Percentiles rank a stretch among this genome's conserved stretches.
phyloP scores from a whole-genome alignment of 1,140 invertebrate species.

The Zaprionus vittiger region DNA sequence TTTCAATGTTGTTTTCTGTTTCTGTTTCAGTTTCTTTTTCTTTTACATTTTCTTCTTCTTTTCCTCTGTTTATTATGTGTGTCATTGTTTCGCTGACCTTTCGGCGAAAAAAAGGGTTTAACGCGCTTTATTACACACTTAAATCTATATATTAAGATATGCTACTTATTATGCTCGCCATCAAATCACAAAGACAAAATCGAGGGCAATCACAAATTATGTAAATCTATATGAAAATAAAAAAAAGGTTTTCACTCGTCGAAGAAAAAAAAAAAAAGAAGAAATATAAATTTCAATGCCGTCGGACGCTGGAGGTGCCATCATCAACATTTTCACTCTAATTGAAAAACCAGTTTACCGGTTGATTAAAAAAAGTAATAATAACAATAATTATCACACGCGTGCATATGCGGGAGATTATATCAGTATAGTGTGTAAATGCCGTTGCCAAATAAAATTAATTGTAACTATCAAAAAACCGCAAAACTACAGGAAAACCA shows the following conservation, averaged over 20 bases:
- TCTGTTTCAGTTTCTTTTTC: not conserved
- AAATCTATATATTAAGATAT: conserved; percentile 37
- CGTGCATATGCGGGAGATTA: conserved; percentile 58
- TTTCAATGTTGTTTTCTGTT: conserved; percentile 17
- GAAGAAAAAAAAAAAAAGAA: conserved; percentile 29
- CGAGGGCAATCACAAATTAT: conserved; percentile 77
- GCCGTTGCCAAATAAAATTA: conserved; percentile 62
- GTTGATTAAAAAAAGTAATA: conserved; percentile 78
- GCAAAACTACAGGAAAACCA: conserved; percentile 15
- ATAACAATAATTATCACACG: conserved; percentile 56
- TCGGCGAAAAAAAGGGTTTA: conserved; percentile 53
- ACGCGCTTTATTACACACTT: conserved; percentile 51
- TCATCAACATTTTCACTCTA: conserved; percentile 82
- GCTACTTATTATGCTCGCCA: conserved; percentile 40
- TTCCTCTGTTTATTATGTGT: conserved; percentile 28
- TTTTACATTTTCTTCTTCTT: not conserved
- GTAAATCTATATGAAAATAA: conserved; percentile 65
- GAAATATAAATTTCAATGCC: conserved; percentile 50
- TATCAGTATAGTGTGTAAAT: conserved; percentile 59
- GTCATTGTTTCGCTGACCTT: conserved; percentile 55
- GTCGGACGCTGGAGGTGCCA: conserved; percentile 60
- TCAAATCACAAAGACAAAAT: conserved; percentile 53
- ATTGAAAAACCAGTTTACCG: conserved; percentile 82
- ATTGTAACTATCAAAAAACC: conserved; percentile 66
- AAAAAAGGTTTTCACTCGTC: conserved; percentile 74